Evolutionary conservation across 2,113 vertebrate species (phyloP), one percentile per base, ranked within the genome.

Genomic region (Peromyscus maniculatus): DNA sequence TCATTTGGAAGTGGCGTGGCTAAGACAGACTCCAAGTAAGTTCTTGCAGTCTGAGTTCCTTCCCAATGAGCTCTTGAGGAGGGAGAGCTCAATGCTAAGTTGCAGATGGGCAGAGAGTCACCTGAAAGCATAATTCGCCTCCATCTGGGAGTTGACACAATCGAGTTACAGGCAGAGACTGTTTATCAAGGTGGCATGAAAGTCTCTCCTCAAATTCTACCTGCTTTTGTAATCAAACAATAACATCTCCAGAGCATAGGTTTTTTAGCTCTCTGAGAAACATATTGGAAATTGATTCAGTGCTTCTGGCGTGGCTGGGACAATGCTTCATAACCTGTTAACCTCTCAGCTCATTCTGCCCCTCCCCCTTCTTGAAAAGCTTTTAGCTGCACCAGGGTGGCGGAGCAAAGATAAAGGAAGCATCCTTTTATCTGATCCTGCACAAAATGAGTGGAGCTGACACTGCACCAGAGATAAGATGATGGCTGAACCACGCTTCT

Each of bases 401-500:
- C 93, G 94, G 95, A 74, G 86, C 74, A 87, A 98, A 98, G 97
- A 98, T 96, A 98, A 98, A 97, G 90, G 87, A 98, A 98, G 97
- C 94, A 92, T 96, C 95, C 91, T 97, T 98, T 98, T 98, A 98
- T 98, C 98, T 98, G 97, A 98, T 98, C 88, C 55, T 93, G 97
- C 97, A 96, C 90, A 98, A 97, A 98, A 98, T 97, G 97, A 98
- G 97, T 59, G 71, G 96, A 93, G 96, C 87, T 93, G 92, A 88
- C 91, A 91, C 80, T 91, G 0, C 74, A 77, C 87, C 92, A 43
- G 91, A 77, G 98, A 97, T 97, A 98, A 98, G 97, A 97, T 97
- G 98, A 98, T 97, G 97, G 94, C 93, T 98, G 98, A 98, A 98
- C 96, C 95, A 92, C 90, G 98, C 96, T 97, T 97, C 97, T 98